Conservation (phyloP, 2,113 vertebrate genomes). For the Macroglossus sobrinus region DNA sequence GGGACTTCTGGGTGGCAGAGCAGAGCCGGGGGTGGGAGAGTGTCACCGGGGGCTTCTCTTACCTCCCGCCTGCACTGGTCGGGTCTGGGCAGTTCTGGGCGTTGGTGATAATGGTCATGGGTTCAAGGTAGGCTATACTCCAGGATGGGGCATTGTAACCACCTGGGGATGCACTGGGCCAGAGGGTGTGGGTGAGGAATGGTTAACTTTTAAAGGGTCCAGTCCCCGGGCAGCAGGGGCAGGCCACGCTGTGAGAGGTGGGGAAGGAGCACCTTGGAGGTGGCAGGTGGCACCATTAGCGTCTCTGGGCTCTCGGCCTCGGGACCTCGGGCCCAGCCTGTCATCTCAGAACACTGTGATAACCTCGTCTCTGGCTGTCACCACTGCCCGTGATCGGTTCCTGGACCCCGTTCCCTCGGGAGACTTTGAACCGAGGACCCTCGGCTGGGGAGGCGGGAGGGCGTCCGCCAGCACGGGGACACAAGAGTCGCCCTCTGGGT, state of each 20-base stretch:
- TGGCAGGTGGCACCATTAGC: neutral
- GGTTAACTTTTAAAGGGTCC: neutral
- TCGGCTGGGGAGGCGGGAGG: neutral
- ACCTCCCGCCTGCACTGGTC: neutral
- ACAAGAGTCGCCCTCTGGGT: neutral
- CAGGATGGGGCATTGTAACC: neutral
- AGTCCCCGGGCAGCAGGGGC: neutral
- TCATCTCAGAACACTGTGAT: neutral
- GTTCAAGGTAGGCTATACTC: neutral
- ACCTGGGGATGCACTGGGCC: neutral
- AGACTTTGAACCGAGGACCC: neutral
- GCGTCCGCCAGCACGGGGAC: neutral
- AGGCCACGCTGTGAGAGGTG: neutral
- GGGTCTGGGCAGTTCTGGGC: neutral
- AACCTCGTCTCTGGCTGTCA: neutral
- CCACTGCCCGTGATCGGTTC: neutral
- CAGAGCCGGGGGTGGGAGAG: rapidly evolving
- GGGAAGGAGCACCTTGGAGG: neutral
- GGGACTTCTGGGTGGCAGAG: too few relatives aligned
- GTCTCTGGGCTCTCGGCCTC: neutral
- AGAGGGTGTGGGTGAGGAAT: neutral
- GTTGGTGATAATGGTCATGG: rapidly evolving
- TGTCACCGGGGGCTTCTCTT: neutral
- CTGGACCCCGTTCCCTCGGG: neutral
- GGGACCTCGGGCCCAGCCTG: neutral